Evolutionary conservation across 64 coral and sea anemone genomes (phyloP).

Genomic region (Porites lutea): DNA sequence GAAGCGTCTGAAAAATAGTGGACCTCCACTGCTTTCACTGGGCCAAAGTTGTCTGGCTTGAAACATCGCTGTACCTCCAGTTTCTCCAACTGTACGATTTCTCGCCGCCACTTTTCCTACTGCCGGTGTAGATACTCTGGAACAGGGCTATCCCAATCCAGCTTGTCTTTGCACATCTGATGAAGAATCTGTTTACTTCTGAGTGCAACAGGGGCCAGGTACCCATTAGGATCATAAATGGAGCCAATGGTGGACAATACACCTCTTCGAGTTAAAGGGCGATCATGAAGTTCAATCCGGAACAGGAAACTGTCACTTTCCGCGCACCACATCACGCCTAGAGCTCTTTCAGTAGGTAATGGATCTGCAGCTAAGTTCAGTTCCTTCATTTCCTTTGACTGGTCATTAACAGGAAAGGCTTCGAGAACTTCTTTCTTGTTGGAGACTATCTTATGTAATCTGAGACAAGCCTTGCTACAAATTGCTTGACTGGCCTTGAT

Average conservation of each 20-base stretch:
- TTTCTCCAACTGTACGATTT: constrained; percentile 30
- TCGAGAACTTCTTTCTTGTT: constrained; percentile 36
- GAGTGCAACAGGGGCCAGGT: constrained; percentile 42
- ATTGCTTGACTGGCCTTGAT: constrained; percentile 26
- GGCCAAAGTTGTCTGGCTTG: too few relatives aligned
- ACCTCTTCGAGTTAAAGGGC: constrained; percentile 10
- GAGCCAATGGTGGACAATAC: constrained; percentile 25
- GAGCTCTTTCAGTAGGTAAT: background rate
- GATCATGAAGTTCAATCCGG: constrained; percentile 10
- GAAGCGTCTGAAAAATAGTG: constrained; percentile 59
- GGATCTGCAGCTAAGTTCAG: constrained; percentile 15
- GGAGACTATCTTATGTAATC: constrained; percentile 31
- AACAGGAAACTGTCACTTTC: constrained; percentile 13
- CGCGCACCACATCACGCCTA: background rate
- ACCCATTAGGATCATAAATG: constrained; percentile 56
- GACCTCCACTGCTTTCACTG: constrained; percentile 19
- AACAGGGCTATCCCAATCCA: constrained; percentile 56
- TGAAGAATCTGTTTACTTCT: constrained; percentile 52
- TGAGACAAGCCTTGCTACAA: constrained; percentile 24
- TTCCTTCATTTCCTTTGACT: constrained; percentile 26
- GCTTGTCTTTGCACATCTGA: constrained; percentile 48
- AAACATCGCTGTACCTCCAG: constrained; percentile 22
- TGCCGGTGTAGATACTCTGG: constrained; percentile 19
- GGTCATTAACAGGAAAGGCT: background rate
- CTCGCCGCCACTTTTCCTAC: constrained; percentile 34